Percentiles rank a stretch among this genome's conserved stretches.
Evolutionary conservation across 2,797 vertebrate genomes (phyloP).

Genomic region (Gorsachius magnificus): DNA sequence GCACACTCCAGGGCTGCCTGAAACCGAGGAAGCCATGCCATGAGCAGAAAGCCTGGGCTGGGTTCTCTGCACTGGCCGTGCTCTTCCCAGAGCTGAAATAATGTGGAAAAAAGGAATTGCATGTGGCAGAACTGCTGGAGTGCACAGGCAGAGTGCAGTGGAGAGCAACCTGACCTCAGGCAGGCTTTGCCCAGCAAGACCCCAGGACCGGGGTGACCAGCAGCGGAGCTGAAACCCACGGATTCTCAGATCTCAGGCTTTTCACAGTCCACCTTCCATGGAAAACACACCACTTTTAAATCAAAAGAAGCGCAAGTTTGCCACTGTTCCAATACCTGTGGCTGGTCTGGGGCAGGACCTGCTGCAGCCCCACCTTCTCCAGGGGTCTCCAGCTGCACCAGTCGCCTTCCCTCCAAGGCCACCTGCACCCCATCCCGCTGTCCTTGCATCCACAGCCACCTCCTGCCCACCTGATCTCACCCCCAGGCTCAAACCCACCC

Average conservation of each 20-base stretch:
- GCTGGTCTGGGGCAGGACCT: background rate
- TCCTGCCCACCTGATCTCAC: background rate
- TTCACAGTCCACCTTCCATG: background rate
- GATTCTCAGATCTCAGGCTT: background rate
- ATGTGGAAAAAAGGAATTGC: background rate
- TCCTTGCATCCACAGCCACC: background rate
- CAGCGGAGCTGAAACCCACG: fast-evolving
- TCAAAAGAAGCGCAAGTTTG: background rate
- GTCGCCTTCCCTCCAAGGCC: background rate
- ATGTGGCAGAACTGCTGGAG: background rate
- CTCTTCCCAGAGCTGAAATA: background rate
- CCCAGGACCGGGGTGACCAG: fast-evolving
- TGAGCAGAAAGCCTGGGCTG: background rate
- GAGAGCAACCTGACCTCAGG: background rate
- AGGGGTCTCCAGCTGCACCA: background rate
- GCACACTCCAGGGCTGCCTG: fast-evolving
- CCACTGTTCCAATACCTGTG: fast-evolving
- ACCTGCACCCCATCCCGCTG: background rate
- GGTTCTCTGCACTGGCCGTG: fast-evolving
- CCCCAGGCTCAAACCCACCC: background rate
- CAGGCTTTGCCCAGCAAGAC: background rate
- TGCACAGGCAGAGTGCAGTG: fast-evolving
- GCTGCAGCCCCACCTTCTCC: background rate
- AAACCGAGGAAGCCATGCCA: background rate
- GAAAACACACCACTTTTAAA: background rate